These are phyloP conservation scores for Sinopyrophorus schimmeli DNA, from an alignment of 2,888 invertebrate species.

Conservation along the genomic window DNA sequence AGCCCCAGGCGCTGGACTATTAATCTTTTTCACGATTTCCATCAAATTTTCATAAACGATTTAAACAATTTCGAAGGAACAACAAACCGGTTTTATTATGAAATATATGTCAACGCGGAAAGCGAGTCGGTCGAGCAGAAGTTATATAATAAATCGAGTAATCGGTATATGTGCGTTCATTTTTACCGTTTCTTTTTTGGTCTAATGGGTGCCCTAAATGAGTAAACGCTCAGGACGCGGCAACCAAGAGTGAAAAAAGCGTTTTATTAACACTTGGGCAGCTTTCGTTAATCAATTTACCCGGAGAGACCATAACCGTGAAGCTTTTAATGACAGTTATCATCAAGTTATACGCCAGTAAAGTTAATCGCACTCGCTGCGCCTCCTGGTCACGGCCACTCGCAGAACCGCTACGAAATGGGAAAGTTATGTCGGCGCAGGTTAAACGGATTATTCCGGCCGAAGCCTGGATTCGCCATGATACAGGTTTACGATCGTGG, in stretches of 20 bases:
- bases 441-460: slow-evolving; percentile 53
- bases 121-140: no score
- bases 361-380: slow-evolving; percentile 45
- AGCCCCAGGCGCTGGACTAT: no score
- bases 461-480: slow-evolving; percentile 37
- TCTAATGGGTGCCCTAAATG: slow-evolving; percentile 12
- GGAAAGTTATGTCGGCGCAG: slow-evolving; percentile 55
- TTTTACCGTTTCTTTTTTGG: slow-evolving; percentile 7
- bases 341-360: slow-evolving; percentile 48
- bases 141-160: no score
- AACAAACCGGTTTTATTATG: no score
- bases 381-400: slow-evolving; percentile 34
- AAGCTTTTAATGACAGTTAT: slow-evolving; percentile 52
- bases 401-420: slow-evolving; percentile 48
- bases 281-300: slow-evolving; percentile 51
- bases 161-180: no score
- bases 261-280: slow-evolving; percentile 46
- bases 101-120: no score
- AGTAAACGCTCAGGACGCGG: slow-evolving; percentile 22
- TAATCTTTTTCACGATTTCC: no score
- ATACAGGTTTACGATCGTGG: slow-evolving; percentile 34
- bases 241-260: slow-evolving; percentile 37
- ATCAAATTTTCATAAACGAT: no score
- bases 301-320: slow-evolving; percentile 42
- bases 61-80: no score